Conservation (phyloP, 64 coral and sea anemone genomes). For the Trachythela sp. region DNA sequence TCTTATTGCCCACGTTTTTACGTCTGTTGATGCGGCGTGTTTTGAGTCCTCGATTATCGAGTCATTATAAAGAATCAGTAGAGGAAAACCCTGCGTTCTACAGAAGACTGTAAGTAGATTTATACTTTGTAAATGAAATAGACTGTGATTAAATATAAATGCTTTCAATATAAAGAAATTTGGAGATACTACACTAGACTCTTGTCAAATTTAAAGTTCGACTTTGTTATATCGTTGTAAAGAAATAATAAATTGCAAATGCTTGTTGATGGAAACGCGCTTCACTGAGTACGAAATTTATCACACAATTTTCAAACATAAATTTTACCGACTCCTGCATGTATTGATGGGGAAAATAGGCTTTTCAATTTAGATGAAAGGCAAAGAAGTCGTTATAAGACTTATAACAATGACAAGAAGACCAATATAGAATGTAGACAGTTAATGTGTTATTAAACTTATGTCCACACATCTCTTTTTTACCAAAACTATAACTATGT, state of each 20-base stretch:
- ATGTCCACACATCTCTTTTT: too few relatives aligned
- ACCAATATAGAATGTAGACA: too few relatives aligned
- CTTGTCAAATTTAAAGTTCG: neutral
- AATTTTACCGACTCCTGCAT: neutral
- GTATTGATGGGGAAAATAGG: neutral
- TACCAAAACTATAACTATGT: neutral
- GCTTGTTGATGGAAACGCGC: neutral
- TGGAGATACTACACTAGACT: neutral
- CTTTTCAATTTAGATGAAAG: too few relatives aligned
- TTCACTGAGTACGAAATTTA: neutral
- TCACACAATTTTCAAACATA: neutral
- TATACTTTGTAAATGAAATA: neutral
- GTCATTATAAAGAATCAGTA: neutral
- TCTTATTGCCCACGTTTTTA: constrained; percentile 8
- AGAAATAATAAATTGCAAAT: neutral
- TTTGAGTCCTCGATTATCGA: neutral
- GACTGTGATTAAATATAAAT: neutral
- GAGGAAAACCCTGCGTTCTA: constrained; percentile 1
- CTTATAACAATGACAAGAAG: too few relatives aligned
- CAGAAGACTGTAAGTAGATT: neutral
- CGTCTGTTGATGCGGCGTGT: neutral
- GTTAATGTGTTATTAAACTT: too few relatives aligned
- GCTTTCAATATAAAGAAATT: neutral
- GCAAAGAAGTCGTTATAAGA: too few relatives aligned
- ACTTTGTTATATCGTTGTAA: neutral